phyloP scores from a whole-genome alignment of 2,888 invertebrate genomes.

The Monochamus alternatus region DNA sequence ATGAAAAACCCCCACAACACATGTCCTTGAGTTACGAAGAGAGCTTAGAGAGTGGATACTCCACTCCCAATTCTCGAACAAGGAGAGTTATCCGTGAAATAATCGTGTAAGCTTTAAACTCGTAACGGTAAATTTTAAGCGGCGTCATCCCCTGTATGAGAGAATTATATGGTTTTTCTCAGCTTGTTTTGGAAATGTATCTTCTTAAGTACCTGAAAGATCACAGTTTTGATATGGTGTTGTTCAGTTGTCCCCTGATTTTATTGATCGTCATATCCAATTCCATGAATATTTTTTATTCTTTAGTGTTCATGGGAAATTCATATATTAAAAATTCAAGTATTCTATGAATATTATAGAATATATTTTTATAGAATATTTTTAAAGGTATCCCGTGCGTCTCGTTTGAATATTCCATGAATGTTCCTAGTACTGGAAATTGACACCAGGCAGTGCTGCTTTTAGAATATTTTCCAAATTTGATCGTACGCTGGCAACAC shows the following conservation, averaged over 20 bases:
- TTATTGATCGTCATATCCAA: background rate
- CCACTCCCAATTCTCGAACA: constrained; percentile 93
- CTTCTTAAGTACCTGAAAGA: constrained; percentile 60
- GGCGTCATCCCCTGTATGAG: constrained; percentile 14
- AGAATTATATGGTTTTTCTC: constrained; percentile 24
- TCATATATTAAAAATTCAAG: constrained; percentile 9
- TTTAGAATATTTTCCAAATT: constrained; percentile 18
- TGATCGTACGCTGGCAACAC: constrained; percentile 38
- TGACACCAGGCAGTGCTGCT: background rate
- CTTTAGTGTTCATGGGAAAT: constrained; percentile 23
- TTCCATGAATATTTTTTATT: constrained; percentile 11
- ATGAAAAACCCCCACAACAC: constrained; percentile 89
- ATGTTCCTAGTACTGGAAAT: constrained; percentile 12
- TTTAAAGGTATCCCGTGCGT: constrained; percentile 10
- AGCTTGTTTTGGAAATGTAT: constrained; percentile 46
- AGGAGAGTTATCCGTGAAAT: constrained; percentile 95
- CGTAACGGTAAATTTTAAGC: constrained; percentile 7
- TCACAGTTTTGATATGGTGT: constrained; percentile 43
- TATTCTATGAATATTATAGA: constrained; percentile 33
- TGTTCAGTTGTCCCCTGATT: constrained; percentile 42
- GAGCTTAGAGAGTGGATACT: constrained; percentile 94
- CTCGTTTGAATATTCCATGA: constrained; percentile 30
- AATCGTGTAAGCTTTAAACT: constrained; percentile 80
- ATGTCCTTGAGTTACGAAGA: constrained; percentile 94
- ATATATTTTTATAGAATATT: constrained; percentile 30